Base-by-base conservation (phyloP, 2,888 invertebrate species). In the Nebria brevicollis region DNA sequence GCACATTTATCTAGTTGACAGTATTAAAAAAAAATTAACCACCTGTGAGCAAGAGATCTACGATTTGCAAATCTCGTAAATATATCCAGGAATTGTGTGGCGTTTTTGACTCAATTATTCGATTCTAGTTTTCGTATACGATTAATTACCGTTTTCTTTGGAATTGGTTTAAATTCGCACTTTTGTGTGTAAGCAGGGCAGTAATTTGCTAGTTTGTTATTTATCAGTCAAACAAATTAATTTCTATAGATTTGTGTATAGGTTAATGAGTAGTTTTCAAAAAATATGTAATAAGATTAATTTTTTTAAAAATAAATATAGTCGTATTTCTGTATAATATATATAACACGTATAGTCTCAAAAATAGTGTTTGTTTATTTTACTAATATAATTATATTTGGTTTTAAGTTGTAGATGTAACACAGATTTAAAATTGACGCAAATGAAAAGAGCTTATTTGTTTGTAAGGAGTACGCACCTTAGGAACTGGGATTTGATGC, bases 271-370 rank as follows among this genome's bases (percentile, higher is more conserved):
- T 54, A 54, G 8, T 54, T 54, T 54, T 11, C 4, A 54, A 11
- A 54, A 54, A 54, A 54, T 54, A 54, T 54, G 54, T 54, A 54
- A 54, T n/a, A n/a, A 11, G 13, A 8, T 54, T 54, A 8, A 7
- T 7, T 54, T 13, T 7, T 54, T 54, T 54, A 3, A 54, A 54
- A 54, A 2, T 54, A 54, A 54, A 8, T 54, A 54, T 7, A 2
- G 54, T 54, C 54, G 54, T 54, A 54, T 54, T 20, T 54, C 11
- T 54, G 54, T 54, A 54, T 54, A 54, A 54, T 54, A 54, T 54
- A 54, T 54, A 54, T 54, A 54, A 54, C 54, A 54, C 54, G 54
- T 54, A 54, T 54, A 54, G 54, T 54, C 54, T 54, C 54, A 54
- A 54, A 54, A 54, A 54, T 54, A 54, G 54, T 54, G 54, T 54